Evolutionary conservation across 2,113 vertebrate genomes (phyloP).

Genomic region (Anarrhichthys ocellatus): DNA sequence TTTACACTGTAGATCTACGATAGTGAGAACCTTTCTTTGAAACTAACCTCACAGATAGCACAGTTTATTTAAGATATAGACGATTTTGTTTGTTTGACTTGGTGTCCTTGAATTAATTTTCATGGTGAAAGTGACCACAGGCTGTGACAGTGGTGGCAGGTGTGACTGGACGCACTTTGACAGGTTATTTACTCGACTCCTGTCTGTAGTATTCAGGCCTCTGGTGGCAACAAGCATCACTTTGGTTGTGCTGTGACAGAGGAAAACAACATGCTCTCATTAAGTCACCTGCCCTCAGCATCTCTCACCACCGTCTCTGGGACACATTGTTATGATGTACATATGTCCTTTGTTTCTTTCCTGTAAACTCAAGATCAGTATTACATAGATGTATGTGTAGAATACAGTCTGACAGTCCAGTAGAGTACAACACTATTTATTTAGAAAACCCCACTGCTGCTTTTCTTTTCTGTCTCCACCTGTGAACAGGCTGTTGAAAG

Average conservation of each 20-base stretch:
- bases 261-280: constrained; percentile 59
- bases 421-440: not conserved
- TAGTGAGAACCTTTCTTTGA: not conserved
- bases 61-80: not conserved
- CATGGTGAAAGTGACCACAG: constrained; percentile 14
- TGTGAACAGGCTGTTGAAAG: not conserved
- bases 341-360: not conserved
- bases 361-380: not conserved
- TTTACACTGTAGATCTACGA: not conserved
- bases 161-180: constrained; percentile 60
- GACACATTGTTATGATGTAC: constrained; percentile 5
- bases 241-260: constrained; percentile 46
- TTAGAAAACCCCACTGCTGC: not conserved
- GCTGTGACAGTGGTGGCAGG: constrained; percentile 43
- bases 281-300: constrained; percentile 59
- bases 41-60: not conserved
- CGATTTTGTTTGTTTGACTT: not conserved
- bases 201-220: constrained; percentile 47
- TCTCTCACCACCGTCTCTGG: constrained; percentile 26
- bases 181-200: constrained; percentile 54
- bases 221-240: constrained; percentile 49
- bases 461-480: not conserved
- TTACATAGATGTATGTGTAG: not conserved
- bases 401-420: not conserved
- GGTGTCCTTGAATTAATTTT: constrained; percentile 30